A percentile compares a stretch with the other conserved stretches of the same genome.
Conservation (phyloP, 2,113 vertebrate species). For the Meles meles region DNA sequence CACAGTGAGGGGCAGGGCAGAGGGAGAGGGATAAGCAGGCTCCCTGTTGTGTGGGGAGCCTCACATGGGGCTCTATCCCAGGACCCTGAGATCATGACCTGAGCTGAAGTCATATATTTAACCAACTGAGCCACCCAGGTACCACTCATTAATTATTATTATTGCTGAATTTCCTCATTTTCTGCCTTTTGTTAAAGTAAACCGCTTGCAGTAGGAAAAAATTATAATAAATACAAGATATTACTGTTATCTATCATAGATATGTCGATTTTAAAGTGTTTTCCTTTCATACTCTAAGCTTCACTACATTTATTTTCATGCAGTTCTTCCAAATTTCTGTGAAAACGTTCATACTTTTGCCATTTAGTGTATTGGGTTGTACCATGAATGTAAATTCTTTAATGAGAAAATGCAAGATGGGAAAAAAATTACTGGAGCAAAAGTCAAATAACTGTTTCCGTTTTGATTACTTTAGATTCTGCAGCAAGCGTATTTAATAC, state of each 20-base stretch:
- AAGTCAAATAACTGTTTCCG: slow-evolving; percentile 3
- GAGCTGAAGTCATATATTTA: neutral
- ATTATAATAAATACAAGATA: neutral
- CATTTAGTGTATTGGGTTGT: neutral
- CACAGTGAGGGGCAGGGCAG: neutral
- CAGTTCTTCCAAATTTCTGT: neutral
- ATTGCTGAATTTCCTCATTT: neutral
- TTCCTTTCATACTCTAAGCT: neutral
- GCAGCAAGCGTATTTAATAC: neutral
- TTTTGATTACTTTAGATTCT: slow-evolving; percentile 29
- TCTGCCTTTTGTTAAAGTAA: neutral
- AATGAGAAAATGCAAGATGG: neutral
- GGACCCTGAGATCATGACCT: neutral
- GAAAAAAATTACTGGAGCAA: neutral
- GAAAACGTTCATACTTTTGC: neutral
- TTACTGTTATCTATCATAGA: neutral
- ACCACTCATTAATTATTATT: neutral
- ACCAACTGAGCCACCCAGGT: neutral
- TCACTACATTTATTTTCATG: neutral
- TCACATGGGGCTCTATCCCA: neutral
- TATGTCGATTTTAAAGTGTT: neutral
- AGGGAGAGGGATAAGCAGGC: neutral
- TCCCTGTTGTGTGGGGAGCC: neutral
- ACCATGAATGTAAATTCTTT: neutral
- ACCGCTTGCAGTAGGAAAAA: neutral